Percentiles rank a stretch among this genome's conserved stretches.
phyloP scores from a whole-genome alignment of 2,888 invertebrate species.

The Seira sanloemensis region DNA sequence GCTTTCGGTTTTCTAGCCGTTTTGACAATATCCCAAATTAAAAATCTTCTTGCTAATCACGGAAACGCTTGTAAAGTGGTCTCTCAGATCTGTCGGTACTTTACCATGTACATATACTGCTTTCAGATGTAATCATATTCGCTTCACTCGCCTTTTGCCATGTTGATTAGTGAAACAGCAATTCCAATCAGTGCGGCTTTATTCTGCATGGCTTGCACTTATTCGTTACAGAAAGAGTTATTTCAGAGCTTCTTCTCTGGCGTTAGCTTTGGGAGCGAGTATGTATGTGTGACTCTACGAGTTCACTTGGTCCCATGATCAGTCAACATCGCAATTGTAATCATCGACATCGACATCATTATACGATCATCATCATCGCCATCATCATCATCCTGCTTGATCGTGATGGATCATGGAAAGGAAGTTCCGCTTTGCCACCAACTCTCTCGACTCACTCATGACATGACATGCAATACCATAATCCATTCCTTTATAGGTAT shows the following conservation, averaged over 20 bases:
- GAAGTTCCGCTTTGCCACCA: slow-evolving; percentile 58
- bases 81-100: neutral
- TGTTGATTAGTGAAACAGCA: neutral
- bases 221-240: slow-evolving; percentile 6
- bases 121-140: too few relatives aligned
- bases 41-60: slow-evolving; percentile 27
- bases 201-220: slow-evolving; percentile 20
- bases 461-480: slow-evolving; percentile 54
- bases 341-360: slow-evolving; percentile 60
- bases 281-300: slow-evolving; percentile 50
- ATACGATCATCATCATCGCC: slow-evolving; percentile 55
- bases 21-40: too few relatives aligned
- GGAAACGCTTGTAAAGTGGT: too few relatives aligned
- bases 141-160: too few relatives aligned
- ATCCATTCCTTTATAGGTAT: slow-evolving; percentile 40
- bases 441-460: slow-evolving; percentile 29
- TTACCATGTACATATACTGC: neutral
- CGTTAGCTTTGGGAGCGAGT: neutral
- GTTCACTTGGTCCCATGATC: slow-evolving; percentile 52
- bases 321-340: slow-evolving; percentile 42
- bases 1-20: too few relatives aligned
- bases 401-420: slow-evolving; percentile 59
- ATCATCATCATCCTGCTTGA: slow-evolving; percentile 48
- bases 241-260: neutral
- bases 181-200: neutral